phyloP scores from a whole-genome alignment of 2,113 vertebrate genomes.

The Thamnaconus septentrionalis region DNA sequence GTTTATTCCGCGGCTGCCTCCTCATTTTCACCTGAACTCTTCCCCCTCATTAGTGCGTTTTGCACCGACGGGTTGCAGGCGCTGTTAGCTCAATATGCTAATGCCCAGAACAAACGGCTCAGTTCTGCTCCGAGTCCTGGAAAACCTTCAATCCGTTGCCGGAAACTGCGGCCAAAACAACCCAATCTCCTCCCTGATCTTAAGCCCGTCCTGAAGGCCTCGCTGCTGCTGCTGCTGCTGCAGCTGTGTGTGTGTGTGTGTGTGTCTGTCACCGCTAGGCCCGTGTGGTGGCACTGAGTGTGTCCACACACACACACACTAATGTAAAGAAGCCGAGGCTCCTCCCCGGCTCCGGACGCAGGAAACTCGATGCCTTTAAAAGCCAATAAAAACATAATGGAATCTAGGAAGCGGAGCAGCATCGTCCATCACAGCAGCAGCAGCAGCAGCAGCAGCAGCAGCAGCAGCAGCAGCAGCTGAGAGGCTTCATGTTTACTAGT shows the following conservation, averaged over 20 bases:
- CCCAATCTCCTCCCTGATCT: constrained; percentile 62
- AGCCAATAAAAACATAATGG: constrained; percentile 78
- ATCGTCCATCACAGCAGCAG: constrained; percentile 51
- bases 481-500: too few species aligned
- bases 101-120: constrained; percentile 28
- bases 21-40: neutral
- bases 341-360: constrained; percentile 69
- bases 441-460: too few species aligned
- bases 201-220: constrained; percentile 58
- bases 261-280: too few species aligned
- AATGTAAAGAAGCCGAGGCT: constrained; percentile 26
- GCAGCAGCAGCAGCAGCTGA: too few species aligned
- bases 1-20: too few species aligned
- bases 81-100: constrained; percentile 1
- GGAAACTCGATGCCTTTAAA: constrained; percentile 75
- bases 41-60: neutral
- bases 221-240: constrained; percentile 42
- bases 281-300: too few species aligned
- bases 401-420: constrained; percentile 65
- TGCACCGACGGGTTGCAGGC: constrained; percentile 11
- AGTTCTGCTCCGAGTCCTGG: constrained; percentile 45
- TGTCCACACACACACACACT: constrained; percentile 23
- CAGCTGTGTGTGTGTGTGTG: constrained; percentile 41
- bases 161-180: constrained; percentile 53
- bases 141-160: constrained; percentile 37